phyloP scores from a whole-genome alignment of 1,140 invertebrate genomes.

The Papilio machaon region DNA sequence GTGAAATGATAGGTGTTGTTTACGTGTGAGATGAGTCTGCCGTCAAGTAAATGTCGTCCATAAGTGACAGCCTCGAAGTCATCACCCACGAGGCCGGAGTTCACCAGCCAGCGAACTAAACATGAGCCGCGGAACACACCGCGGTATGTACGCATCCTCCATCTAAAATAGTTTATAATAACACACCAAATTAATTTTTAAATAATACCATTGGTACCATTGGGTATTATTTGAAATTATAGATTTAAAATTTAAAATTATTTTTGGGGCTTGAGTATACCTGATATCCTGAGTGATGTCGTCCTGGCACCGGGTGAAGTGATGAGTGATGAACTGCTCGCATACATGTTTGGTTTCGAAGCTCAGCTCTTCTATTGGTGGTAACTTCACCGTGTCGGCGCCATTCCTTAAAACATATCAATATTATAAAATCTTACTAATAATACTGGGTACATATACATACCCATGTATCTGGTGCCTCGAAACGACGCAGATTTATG shows the following conservation, averaged over 20 bases:
- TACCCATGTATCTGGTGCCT: too few species aligned
- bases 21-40: constrained; percentile 91
- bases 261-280: too few species aligned
- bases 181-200: neutral
- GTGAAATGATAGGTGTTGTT: constrained; percentile 91
- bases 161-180: constrained; percentile 68
- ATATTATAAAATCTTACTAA: too few species aligned
- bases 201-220: too few species aligned
- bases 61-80: constrained; percentile 90
- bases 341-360: constrained; percentile 91
- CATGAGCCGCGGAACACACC: constrained; percentile 92
- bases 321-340: constrained; percentile 93
- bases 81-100: constrained; percentile 89
- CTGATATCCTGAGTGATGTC: constrained; percentile 89
- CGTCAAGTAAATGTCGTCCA: constrained; percentile 91
- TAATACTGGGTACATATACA: too few species aligned
- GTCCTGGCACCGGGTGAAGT: constrained; percentile 90
- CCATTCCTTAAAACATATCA: constrained; percentile 82
- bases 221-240: too few species aligned
- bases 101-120: constrained; percentile 93
- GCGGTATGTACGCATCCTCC: constrained; percentile 88
- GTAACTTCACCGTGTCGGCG: constrained; percentile 86
- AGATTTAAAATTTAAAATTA: too few species aligned
- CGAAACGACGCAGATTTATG: too few species aligned
- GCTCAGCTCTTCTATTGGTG: constrained; percentile 88